Evolutionary conservation across 1,140 invertebrate species (phyloP).

Genomic region (Chymomyza costata): DNA sequence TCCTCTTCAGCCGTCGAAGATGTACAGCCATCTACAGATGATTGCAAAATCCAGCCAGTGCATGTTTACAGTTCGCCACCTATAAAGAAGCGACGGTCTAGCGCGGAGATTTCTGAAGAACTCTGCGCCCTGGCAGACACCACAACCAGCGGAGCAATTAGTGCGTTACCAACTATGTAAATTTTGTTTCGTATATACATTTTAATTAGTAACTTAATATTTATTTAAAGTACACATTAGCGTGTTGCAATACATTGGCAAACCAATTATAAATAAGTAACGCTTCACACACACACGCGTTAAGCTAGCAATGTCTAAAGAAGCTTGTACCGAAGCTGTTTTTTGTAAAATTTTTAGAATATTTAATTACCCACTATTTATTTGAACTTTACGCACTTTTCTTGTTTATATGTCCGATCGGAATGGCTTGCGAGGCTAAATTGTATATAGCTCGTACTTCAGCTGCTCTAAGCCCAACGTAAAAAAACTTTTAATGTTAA

Average conservation of each 20-base stretch:
- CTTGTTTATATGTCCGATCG: too few relatives aligned
- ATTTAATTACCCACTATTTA: too few relatives aligned
- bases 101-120: constrained; percentile 13
- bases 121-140: constrained; percentile 2
- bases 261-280: too few relatives aligned
- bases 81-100: constrained; percentile 46
- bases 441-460: too few relatives aligned
- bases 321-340: too few relatives aligned
- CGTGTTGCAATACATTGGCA: constrained; percentile 34
- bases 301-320: constrained; percentile 39
- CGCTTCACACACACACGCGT: too few relatives aligned
- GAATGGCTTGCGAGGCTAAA: too few relatives aligned
- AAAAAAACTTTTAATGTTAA: constrained; percentile 65
- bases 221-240: constrained; percentile 33
- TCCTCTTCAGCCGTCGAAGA: constrained; percentile 8
- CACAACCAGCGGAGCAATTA: background rate
- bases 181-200: constrained; percentile 29
- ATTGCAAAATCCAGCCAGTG: constrained; percentile 32
- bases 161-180: constrained; percentile 44
- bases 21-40: constrained; percentile 6
- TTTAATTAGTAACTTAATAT: constrained; percentile 43
- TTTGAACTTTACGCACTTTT: too few relatives aligned
- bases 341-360: too few relatives aligned
- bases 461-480: too few relatives aligned
- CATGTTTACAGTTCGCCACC: background rate